These are phyloP conservation scores for Ceyx melanurus DNA, from an alignment of 2,113 vertebrate genomes.

Conservation along the genomic window DNA sequence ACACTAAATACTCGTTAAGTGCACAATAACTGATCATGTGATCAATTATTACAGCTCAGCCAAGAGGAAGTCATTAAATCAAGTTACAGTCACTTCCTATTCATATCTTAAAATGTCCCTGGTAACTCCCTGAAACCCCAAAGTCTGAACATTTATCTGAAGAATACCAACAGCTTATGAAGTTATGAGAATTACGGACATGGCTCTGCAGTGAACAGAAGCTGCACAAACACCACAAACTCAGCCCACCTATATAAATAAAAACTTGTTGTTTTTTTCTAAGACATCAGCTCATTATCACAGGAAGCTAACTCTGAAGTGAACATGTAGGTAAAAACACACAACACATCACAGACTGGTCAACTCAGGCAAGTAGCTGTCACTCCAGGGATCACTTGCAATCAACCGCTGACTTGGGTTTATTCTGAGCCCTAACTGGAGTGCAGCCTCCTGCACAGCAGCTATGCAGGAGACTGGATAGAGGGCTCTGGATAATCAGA, in stretches of 20 bases:
- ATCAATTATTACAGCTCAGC: background rate
- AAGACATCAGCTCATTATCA: background rate
- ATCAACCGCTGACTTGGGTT: background rate
- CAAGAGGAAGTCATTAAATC: background rate
- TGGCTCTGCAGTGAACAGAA: background rate
- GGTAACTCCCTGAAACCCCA: background rate
- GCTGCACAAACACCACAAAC: background rate
- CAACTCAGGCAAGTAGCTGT: background rate
- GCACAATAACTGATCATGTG: background rate
- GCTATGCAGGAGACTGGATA: background rate
- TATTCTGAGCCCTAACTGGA: background rate
- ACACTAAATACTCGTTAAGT: background rate
- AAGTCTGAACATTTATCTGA: background rate
- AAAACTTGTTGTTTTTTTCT: background rate
- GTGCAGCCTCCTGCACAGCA: background rate
- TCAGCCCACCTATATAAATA: background rate
- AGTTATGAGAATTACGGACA: background rate
- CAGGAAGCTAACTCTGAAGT: background rate
- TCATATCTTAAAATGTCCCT: background rate
- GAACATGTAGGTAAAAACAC: background rate
- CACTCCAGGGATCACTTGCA: fast-evolving
- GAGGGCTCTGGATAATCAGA: background rate
- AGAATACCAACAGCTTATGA: background rate
- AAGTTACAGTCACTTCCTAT: background rate
- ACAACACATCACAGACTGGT: background rate